These are phyloP conservation scores for Iphiclides podalirius DNA, from an alignment of 2,888 invertebrate genomes.

Conservation along the genomic window DNA sequence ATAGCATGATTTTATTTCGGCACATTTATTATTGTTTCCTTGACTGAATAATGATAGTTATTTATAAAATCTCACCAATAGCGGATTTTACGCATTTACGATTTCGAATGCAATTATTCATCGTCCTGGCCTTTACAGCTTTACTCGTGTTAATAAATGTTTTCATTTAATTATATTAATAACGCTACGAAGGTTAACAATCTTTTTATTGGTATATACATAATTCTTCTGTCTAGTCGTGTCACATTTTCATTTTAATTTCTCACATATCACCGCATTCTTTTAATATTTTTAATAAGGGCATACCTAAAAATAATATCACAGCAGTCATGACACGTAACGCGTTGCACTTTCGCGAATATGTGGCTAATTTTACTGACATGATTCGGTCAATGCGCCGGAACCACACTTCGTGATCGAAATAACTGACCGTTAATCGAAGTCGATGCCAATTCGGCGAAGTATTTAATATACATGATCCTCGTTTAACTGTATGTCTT, in stretches of 20 bases:
- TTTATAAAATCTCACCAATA: slow-evolving; percentile 1
- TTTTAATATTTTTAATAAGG: too few relatives aligned
- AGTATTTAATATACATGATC: slow-evolving; percentile 47
- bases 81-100: slow-evolving; percentile 10
- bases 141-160: slow-evolving; percentile 13
- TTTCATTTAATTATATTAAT: neutral
- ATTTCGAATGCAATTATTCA: neutral
- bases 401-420: slow-evolving; percentile 45
- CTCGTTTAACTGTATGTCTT: too few relatives aligned
- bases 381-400: slow-evolving; percentile 67
- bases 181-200: too few relatives aligned
- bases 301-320: too few relatives aligned
- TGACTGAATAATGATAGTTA: slow-evolving; percentile 13
- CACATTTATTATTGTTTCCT: slow-evolving; percentile 14
- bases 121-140: neutral
- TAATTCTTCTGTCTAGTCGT: too few relatives aligned
- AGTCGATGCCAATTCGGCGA: slow-evolving; percentile 52
- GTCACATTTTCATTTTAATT: too few relatives aligned
- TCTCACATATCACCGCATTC: too few relatives aligned
- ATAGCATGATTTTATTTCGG: slow-evolving; percentile 7
- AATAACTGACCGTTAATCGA: slow-evolving; percentile 66
- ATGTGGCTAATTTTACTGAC: slow-evolving; percentile 61
- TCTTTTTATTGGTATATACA: too few relatives aligned
- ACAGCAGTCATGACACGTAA: slow-evolving; percentile 57
- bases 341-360: slow-evolving; percentile 50